Evolutionary conservation across 2,113 vertebrate species (phyloP).

Genomic region (Protobothrops flavoviridis): DNA sequence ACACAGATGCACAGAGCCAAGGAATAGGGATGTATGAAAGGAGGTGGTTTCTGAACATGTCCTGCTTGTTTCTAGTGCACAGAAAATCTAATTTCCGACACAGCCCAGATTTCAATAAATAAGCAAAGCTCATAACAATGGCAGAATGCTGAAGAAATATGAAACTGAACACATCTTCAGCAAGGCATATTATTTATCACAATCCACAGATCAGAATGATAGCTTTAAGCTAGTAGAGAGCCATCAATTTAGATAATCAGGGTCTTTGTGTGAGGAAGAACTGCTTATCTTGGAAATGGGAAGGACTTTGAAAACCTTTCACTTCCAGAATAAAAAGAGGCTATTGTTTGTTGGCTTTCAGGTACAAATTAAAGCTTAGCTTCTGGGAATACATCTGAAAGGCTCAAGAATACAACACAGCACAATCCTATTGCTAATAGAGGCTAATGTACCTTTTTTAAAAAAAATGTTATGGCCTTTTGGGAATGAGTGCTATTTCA

Average conservation of each 20-base stretch:
- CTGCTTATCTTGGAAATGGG: slow-evolving; percentile 8
- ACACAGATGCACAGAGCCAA: neutral
- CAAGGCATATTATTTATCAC: neutral
- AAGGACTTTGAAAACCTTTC: neutral
- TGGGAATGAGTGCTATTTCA: neutral
- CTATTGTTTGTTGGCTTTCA: neutral
- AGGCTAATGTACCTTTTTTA: neutral
- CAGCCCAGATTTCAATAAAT: neutral
- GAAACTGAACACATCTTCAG: neutral
- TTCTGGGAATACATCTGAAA: neutral
- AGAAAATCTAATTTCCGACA: neutral
- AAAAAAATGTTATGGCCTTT: neutral
- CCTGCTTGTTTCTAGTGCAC: neutral
- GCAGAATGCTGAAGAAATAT: neutral
- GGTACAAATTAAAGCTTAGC: neutral
- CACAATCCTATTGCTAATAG: neutral
- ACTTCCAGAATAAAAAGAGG: neutral
- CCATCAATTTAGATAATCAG: slow-evolving; percentile 15
- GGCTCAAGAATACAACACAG: neutral
- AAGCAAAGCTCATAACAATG: neutral
- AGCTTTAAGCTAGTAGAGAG: slow-evolving; percentile 3
- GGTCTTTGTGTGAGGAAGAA: neutral
- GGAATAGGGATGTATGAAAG: neutral
- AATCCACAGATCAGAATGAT: neutral
- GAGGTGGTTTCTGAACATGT: neutral